These are phyloP conservation scores for Aromia moschata DNA, from an alignment of 2,888 invertebrate genomes.

Conservation along the genomic window DNA sequence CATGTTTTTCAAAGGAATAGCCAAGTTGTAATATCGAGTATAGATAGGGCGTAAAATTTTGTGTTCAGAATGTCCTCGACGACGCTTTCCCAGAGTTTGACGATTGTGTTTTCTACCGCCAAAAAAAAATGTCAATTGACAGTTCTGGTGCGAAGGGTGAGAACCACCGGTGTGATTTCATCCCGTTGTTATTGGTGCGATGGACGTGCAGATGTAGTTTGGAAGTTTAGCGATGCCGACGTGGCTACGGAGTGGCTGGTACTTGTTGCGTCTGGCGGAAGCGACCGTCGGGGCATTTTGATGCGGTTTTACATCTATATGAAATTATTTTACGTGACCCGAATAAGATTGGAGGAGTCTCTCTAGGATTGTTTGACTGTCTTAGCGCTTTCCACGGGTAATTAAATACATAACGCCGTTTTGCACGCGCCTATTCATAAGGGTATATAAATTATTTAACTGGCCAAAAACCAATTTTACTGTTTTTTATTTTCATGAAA, in stretches of 20 bases:
- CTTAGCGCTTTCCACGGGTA: background rate
- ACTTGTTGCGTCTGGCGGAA: slow-evolving; percentile 11
- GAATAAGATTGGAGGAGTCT: background rate
- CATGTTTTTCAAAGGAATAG: too few species aligned
- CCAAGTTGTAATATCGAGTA: too few species aligned
- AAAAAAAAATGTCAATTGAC: slow-evolving; percentile 11
- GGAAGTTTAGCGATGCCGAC: background rate
- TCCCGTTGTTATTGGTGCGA: background rate
- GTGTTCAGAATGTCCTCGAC: too few species aligned
- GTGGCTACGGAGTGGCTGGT: background rate
- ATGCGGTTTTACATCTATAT: background rate
- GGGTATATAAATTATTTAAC: too few species aligned
- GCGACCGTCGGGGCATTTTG: background rate
- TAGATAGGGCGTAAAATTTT: too few species aligned
- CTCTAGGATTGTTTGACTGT: background rate
- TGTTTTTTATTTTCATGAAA: too few species aligned
- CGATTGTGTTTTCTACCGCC: too few species aligned
- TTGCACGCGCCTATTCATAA: too few species aligned
- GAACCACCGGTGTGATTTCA: slow-evolving; percentile 1
- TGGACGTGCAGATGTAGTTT: slow-evolving; percentile 4
- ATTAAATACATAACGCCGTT: too few species aligned
- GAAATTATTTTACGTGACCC: background rate
- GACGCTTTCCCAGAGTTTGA: too few species aligned
- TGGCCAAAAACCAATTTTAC: too few species aligned
- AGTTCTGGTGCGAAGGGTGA: background rate